Evolutionary conservation across 2,888 invertebrate genomes (phyloP), one percentile per base, ranked within the genome.

Genomic region (Pheosia tremula): DNA sequence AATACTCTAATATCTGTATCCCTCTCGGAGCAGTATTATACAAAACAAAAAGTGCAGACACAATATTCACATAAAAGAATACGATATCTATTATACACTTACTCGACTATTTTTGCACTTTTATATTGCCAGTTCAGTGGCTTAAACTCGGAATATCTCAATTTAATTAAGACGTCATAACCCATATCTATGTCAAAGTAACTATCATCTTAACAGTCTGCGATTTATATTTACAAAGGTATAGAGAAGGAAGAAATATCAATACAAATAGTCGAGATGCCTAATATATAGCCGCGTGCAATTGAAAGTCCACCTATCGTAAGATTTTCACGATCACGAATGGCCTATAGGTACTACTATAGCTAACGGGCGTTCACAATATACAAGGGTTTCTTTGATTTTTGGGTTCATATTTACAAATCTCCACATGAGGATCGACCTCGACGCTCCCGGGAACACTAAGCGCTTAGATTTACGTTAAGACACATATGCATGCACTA

Each of bases 111-210:
- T 89, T 92, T 93, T 93, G 93, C 92, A 93, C 93, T 93, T 89
- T 92, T 82, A 89, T 89, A 90, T 89, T 87, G 91, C 92, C 92
- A 89, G 83, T 85, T 88, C 80, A 85, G 78, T 89, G 91, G 91
- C 91, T 91, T 92, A 92, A 93, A 93, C 92, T 90, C 90, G 91
- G 89, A 90, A 91, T 85, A 91, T 91, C 91, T 92, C 88, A 91
- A 91, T 91, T 92, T 90, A 81, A 91, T 91, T 88, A 91, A 91
- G 92, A 91, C 84, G 85, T 89, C 85, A 80, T 89, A 90, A 91
- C 88, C 87, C 90, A 88, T 85, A 83, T 80, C 81, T 84, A 82
- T 80, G 80, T 85, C 83, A 88, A 88, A 84, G 77, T 81, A 83
- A 81, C 83, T 90, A 88, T 78, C 69, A 74, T 68, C 77, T 82